These are phyloP conservation scores for Myathropa florea DNA, from an alignment of 2,888 invertebrate genomes.

Conservation along the genomic window DNA sequence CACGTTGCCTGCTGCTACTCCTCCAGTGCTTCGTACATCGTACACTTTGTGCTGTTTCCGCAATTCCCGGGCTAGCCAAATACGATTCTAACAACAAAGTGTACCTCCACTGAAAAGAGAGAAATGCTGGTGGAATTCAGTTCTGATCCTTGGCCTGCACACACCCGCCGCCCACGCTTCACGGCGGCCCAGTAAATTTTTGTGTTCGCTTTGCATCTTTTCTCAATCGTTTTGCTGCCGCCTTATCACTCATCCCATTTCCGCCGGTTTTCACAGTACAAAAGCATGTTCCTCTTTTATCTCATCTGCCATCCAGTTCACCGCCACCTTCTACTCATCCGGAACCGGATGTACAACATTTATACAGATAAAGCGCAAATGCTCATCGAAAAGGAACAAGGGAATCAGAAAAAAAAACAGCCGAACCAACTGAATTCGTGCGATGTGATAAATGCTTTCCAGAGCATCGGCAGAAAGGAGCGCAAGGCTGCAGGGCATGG, in stretches of 20 bases:
- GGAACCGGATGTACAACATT: constrained; percentile 66
- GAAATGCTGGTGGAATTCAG: background rate
- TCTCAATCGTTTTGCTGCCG: constrained; percentile 5
- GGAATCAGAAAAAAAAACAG: background rate
- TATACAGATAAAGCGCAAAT: constrained; percentile 55
- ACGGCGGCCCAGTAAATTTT: constrained; percentile 36
- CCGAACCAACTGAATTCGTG: background rate
- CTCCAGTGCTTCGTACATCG: background rate
- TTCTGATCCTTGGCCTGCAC: constrained; percentile 1
- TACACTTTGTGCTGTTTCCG: constrained; percentile 23
- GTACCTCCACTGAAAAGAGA: constrained; percentile 25
- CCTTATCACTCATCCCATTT: constrained; percentile 31
- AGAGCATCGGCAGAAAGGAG: constrained; percentile 23
- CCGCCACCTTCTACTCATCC: constrained; percentile 29
- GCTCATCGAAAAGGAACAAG: constrained; percentile 16
- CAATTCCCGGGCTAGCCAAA: constrained; percentile 66
- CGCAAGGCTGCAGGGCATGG: constrained; percentile 8
- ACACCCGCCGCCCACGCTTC: constrained; percentile 11
- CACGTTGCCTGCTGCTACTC: background rate
- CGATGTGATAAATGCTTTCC: constrained; percentile 55
- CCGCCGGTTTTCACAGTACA: constrained; percentile 10
- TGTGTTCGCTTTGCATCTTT: constrained; percentile 37
- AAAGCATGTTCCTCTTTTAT: background rate
- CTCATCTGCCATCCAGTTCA: constrained; percentile 2
- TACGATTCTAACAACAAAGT: constrained; percentile 40